Conservation (phyloP, 1,140 invertebrate species). For the Adoxophyes honmai region DNA sequence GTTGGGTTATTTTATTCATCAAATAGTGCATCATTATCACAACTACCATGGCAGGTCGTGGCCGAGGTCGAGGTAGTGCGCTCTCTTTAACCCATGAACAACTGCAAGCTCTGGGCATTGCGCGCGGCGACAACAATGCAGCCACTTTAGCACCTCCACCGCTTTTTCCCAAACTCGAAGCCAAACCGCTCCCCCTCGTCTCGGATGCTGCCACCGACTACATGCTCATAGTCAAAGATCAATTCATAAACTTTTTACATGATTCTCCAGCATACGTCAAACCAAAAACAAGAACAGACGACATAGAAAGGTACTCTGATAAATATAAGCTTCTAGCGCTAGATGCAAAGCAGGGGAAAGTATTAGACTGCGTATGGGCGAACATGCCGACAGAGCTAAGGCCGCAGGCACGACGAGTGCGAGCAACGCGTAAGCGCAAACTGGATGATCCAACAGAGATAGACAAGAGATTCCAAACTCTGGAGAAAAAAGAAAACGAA, state of each 20-base stretch:
- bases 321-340: conserved; percentile 72
- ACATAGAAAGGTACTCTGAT: conserved; percentile 72
- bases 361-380: conserved; percentile 60
- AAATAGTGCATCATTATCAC: too few species aligned
- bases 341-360: conserved; percentile 59
- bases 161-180: conserved; percentile 71
- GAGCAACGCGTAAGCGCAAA: conserved; percentile 54
- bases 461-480: conserved; percentile 60
- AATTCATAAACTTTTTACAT: conserved; percentile 72
- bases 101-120: conserved; percentile 64
- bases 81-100: conserved; percentile 71
- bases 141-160: conserved; percentile 64
- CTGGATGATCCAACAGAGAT: conserved; percentile 58
- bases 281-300: conserved; percentile 54
- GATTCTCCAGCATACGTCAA: conserved; percentile 71
- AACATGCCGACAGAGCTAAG: conserved; percentile 68
- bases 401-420: conserved; percentile 44
- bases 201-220: conserved; percentile 71
- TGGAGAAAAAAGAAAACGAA: conserved; percentile 67
- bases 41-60: conserved; percentile 61
- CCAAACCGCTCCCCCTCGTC: conserved; percentile 60
- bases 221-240: conserved; percentile 72
- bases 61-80: conserved; percentile 57
- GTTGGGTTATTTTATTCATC: neutral
- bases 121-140: conserved; percentile 58